These are phyloP conservation scores for Heliconius ethilla DNA, from an alignment of 2,888 invertebrate species.

Conservation along the genomic window DNA sequence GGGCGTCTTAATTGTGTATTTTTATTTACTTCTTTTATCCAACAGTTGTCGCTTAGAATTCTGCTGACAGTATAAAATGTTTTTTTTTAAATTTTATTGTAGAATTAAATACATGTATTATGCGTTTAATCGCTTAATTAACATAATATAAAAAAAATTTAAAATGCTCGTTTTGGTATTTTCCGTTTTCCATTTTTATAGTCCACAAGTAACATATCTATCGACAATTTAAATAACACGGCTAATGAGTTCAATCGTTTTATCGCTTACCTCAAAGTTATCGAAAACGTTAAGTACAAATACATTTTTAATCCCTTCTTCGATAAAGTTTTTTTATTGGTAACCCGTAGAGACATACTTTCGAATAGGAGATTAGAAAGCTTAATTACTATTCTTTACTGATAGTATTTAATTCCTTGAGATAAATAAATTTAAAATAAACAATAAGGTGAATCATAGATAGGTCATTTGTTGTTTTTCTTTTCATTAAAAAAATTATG, in stretches of 20 bases:
- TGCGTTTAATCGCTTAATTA: too few relatives aligned
- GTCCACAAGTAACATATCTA: not conserved
- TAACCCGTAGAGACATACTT: conserved; percentile 6
- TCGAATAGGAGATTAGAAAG: conserved; percentile 17
- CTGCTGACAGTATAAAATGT: too few relatives aligned
- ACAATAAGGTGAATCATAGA: not conserved
- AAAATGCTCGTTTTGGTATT: not conserved
- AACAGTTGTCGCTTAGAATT: too few relatives aligned
- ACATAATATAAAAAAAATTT: too few relatives aligned
- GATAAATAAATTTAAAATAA: conserved; percentile 6
- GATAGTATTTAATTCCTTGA: not conserved
- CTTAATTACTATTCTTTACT: conserved; percentile 6
- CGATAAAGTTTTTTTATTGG: conserved; percentile 11
- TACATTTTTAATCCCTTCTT: conserved; percentile 16
- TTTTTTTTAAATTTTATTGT: too few relatives aligned
- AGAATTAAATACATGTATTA: too few relatives aligned
- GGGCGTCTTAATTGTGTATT: too few relatives aligned
- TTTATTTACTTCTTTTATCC: too few relatives aligned
- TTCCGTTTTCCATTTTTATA: not conserved
- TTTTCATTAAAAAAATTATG: too few relatives aligned
- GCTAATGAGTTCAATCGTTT: conserved; percentile 24
- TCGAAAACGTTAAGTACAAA: conserved; percentile 13
- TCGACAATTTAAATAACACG: conserved; percentile 2
- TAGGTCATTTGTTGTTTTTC: not conserved
- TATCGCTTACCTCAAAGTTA: conserved; percentile 19